Evolutionary conservation across 2,113 vertebrate genomes (phyloP), one percentile per base, ranked within the genome.

Genomic region (Syrmaticus mikado): DNA sequence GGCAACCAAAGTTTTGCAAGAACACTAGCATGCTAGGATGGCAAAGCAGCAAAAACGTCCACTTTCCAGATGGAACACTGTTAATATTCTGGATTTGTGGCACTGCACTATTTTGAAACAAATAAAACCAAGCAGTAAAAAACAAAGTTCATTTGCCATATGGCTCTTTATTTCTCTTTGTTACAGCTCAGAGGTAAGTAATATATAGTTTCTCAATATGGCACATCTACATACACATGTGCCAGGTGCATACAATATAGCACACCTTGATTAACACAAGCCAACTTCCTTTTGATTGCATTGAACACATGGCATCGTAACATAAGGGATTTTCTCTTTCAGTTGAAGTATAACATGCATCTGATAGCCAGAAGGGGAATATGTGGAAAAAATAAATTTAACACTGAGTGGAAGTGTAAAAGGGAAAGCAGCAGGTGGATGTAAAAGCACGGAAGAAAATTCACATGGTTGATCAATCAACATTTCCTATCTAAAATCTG

Each of bases 1-100:
- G 61, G 74, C 32, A 80, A 32, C 12, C 6, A 11, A 85, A 94
- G 74, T 85, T 96, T 93, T 92, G 58, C 70, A 66, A 43, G 67
- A 84, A 82, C 67, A 22, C 13, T 91, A 53, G 80, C 53, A 6
- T 7, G 40, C 75, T 77, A 67, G 72, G 91, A 71, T 20, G 48
- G 70, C 13, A 67, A 81, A 90, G 60, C 81, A 90, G 89, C 94
- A 83, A 91, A 97, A 68, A 52, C 71, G 96, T 90, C 88, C 87
- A 46, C 90, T 90, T 92, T 95, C 96, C 97, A 98, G 98, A 98
- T 97, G 97, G 96, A 97, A 82, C 50, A 28, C 74, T 96, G 97
- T 97, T 97, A 98, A 97, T 95, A 97, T 95, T 97, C 95, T 83
- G 89, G 92, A 97, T 98, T 97, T 97, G 97, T 96, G 97, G 76